Evolutionary conservation across 2,888 invertebrate genomes (phyloP), one percentile per base, ranked within the genome.

Genomic region (Halictus ligatus): DNA sequence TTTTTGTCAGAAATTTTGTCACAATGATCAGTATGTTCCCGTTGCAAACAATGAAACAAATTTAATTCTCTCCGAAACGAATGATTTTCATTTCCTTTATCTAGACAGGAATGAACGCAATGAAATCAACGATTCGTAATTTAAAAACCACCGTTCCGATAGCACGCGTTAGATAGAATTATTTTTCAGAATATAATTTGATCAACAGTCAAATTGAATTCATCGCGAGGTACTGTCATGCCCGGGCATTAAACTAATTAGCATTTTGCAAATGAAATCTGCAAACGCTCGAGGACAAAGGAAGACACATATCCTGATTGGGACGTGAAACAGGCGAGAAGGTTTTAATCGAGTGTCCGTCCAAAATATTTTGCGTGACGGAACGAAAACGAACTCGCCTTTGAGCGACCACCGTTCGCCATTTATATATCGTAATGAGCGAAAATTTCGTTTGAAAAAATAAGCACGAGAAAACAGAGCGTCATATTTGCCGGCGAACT

Each of bases 401-500:
- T 64, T 64, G 29, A 29, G 18, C 15, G 18, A 1, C 29, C 6
- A 29, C 15, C 35, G 35, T 64, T 29, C 58, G 12, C 15, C 29
- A 13, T 64, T 29, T 29, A 35, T 35, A 18, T 15, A 67, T 21
- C 10, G 18, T 21, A 21, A 40, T 40, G 5, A 40, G 10, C 21
- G 18, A 67, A 25, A 69, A 40, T 69, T 69, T 12, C 69, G 21
- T 40, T 35, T 40, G 40, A 21, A 8, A 25, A 69, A 69, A 69
- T 35, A 18, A 35, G 4, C 35, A 67, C 21, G 10, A 8, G 21
- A 40, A 40, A 67, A 35, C 18, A 40, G 10, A 64, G 43, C 35
- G 2, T 64, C 25, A 35, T 79, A 35, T 79, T 83, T 75, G 60
- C 43, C 7, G 10, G 21, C 12, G 71, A 71, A 71, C 0, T 50